Conservation (phyloP, 2,888 invertebrate species). For the Cynaeus angustus region DNA sequence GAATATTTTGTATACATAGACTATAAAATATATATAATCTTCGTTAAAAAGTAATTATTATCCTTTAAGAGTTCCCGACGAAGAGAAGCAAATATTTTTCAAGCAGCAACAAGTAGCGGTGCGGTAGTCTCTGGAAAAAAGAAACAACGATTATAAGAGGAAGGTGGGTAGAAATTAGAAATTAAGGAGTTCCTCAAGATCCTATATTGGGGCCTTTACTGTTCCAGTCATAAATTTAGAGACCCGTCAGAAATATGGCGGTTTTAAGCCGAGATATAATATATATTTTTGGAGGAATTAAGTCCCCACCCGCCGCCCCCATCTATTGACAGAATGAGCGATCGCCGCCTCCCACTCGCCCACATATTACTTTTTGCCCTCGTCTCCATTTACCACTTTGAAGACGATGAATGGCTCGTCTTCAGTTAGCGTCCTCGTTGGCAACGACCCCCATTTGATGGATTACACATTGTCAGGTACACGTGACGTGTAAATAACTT, state of each 20-base stretch:
- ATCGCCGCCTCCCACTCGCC: conserved; percentile 12
- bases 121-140: conserved; percentile 7
- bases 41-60: not conserved
- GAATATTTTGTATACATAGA: too few relatives aligned
- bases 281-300: not conserved
- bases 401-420: conserved; percentile 43
- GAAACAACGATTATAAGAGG: not conserved
- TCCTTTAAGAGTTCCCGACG: not conserved
- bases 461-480: conserved; percentile 54
- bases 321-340: conserved; percentile 39
- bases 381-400: conserved; percentile 37
- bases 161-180: not conserved
- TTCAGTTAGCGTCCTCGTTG: conserved; percentile 46
- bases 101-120: conserved; percentile 9
- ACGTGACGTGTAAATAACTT: conserved; percentile 64
- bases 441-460: conserved; percentile 48
- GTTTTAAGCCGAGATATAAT: not conserved
- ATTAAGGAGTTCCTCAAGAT: not conserved
- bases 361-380: conserved; percentile 34
- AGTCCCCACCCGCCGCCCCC: not conserved
- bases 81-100: conserved; percentile 18
- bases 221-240: not conserved
- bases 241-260: not conserved
- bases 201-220: not conserved
- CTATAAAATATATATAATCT: too few relatives aligned